Evolutionary conservation across 35 echinoderm and acorn worm genomes (phyloP).

Genomic region (Diadema setosum): DNA sequence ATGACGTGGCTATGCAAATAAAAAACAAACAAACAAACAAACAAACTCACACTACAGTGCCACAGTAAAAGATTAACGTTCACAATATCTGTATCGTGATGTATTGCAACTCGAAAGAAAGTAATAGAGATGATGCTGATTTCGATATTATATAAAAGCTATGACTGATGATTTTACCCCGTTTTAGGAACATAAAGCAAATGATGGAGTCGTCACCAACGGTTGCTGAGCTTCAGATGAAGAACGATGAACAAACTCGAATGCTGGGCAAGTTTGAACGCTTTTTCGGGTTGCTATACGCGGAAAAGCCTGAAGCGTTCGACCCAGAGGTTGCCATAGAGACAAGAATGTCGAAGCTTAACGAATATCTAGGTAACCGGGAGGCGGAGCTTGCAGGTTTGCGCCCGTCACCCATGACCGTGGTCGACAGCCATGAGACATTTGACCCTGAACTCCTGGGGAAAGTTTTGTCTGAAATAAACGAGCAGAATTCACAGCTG

Average conservation of each 20-base stretch:
- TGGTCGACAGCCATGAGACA: neutral
- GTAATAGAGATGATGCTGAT: neutral
- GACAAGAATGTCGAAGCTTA: constrained; percentile 43
- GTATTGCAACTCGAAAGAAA: neutral
- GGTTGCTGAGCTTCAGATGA: neutral
- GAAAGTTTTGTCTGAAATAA: constrained; percentile 21
- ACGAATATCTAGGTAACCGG: constrained; percentile 78
- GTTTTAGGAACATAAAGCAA: neutral
- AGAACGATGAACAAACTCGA: constrained; percentile 17
- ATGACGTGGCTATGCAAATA: too few species aligned
- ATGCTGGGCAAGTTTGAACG: constrained; percentile 70
- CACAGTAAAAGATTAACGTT: too few species aligned
- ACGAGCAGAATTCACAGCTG: constrained; percentile 23
- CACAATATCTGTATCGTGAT: neutral
- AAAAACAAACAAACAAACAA: too few species aligned
- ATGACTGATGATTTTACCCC: neutral
- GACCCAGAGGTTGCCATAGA: constrained; percentile 23
- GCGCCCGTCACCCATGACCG: constrained; percentile 38
- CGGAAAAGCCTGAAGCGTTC: constrained; percentile 68
- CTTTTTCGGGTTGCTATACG: constrained; percentile 74
- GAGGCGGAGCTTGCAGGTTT: constrained; percentile 56
- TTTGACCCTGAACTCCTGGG: constrained; percentile 54
- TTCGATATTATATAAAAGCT: neutral
- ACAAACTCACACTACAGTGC: too few species aligned
- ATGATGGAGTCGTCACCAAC: neutral